These are phyloP conservation scores for Corythoichthys haematopterus DNA, from an alignment of 2,113 vertebrate genomes.

Conservation along the genomic window DNA sequence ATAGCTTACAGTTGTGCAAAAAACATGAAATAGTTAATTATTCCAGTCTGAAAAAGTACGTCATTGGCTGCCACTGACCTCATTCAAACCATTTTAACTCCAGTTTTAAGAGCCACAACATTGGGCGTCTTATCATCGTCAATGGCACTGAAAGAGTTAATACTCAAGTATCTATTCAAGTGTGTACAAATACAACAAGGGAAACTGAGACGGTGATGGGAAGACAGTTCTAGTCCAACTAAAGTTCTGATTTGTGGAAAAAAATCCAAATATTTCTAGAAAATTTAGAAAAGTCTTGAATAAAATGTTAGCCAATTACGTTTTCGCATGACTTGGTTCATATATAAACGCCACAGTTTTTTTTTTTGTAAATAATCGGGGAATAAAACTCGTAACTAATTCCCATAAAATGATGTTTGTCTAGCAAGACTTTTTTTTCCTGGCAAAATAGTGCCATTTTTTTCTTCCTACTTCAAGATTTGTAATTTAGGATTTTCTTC, in stretches of 20 bases:
- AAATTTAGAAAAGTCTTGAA: not conserved
- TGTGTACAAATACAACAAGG: not conserved
- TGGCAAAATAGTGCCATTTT: too few species aligned
- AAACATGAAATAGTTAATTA: not conserved
- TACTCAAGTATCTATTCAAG: not conserved
- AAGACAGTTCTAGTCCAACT: not conserved
- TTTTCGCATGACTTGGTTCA: too few species aligned
- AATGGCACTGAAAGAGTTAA: not conserved
- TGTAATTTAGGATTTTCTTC: conserved; percentile 13
- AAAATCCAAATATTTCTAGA: not conserved
- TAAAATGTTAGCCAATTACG: not conserved
- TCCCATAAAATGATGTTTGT: too few species aligned
- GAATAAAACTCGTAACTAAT: too few species aligned
- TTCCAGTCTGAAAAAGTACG: not conserved
- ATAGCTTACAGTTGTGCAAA: not conserved
- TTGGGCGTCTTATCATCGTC: too few species aligned
- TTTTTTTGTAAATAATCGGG: too few species aligned
- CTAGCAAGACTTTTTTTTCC: too few species aligned
- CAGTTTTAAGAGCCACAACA: too few species aligned
- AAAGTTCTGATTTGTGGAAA: not conserved
- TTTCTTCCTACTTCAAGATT: too few species aligned
- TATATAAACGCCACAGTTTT: too few species aligned
- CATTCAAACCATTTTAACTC: too few species aligned
- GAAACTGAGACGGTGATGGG: not conserved
- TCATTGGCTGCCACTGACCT: not conserved